Evolutionary conservation across 2,888 invertebrate species (phyloP).

Genomic region (Theristus sp.): DNA sequence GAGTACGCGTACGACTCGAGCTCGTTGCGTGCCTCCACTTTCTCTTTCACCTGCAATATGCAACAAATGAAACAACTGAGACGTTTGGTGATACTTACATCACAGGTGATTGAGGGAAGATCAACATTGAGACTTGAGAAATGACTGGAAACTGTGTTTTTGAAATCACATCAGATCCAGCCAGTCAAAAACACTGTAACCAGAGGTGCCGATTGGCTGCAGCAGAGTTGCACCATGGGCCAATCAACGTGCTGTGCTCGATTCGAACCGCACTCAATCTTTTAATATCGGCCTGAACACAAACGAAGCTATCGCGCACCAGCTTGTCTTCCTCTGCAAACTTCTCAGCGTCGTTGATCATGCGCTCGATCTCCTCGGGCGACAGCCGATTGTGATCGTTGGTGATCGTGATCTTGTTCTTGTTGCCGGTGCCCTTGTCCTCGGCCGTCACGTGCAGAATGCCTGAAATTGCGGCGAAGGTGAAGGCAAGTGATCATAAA

Average conservation of each 20-base stretch:
- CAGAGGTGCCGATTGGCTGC: too few species aligned
- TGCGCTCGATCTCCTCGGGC: conserved; percentile 92
- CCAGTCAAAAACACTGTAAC: too few species aligned
- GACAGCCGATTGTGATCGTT: conserved; percentile 91
- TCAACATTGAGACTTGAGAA: too few species aligned
- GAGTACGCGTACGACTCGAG: conserved; percentile 92
- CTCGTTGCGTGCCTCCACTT: conserved; percentile 86
- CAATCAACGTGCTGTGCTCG: too few species aligned
- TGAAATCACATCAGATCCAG: too few species aligned
- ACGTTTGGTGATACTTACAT: background rate
- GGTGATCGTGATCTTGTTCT: conserved; percentile 94
- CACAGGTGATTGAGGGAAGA: too few species aligned
- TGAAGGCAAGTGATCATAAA: background rate
- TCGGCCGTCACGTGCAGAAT: conserved; percentile 64
- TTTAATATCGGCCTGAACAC: too few species aligned
- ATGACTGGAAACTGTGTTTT: too few species aligned
- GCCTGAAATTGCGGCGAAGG: background rate
- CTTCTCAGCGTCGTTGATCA: conserved; percentile 97
- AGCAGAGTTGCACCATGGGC: too few species aligned
- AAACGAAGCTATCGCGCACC: conserved; percentile 44
- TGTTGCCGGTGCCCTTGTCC: conserved; percentile 95
- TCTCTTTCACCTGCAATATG: conserved; percentile 58
- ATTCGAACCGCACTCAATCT: too few species aligned
- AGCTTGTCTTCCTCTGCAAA: conserved; percentile 98
- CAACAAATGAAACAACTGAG: background rate